phyloP scores from a whole-genome alignment of 2,888 invertebrate species.

The Notodonta dromedarius region DNA sequence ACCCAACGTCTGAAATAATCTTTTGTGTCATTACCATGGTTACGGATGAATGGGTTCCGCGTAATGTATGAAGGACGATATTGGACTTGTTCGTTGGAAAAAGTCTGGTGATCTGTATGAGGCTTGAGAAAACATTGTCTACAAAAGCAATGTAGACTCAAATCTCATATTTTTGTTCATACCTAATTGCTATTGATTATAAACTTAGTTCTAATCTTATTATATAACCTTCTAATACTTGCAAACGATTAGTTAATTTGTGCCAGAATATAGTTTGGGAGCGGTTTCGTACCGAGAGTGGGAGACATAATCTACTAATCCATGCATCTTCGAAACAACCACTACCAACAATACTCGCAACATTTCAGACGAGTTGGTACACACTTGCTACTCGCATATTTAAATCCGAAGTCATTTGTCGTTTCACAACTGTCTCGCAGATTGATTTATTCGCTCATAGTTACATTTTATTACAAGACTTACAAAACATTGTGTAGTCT shows the following conservation, averaged over 20 bases:
- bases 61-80: background rate
- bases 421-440: constrained; percentile 11
- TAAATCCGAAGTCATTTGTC: constrained; percentile 19
- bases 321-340: constrained; percentile 24
- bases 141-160: constrained; percentile 5
- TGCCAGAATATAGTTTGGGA: background rate
- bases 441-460: constrained; percentile 33
- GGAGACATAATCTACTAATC: constrained; percentile 49
- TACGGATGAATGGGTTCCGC: constrained; percentile 11
- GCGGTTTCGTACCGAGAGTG: constrained; percentile 37
- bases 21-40: constrained; percentile 23
- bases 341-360: constrained; percentile 25
- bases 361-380: constrained; percentile 3
- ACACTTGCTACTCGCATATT: constrained; percentile 11
- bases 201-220: background rate
- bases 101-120: background rate
- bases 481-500: constrained; percentile 1
- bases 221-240: background rate
- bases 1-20: constrained; percentile 20
- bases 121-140: constrained; percentile 1
- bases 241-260: background rate
- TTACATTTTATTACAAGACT: constrained; percentile 12
- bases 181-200: background rate
- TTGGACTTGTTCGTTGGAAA: background rate
- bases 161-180: background rate